These are phyloP conservation scores for Hyperoplus immaculatus DNA, from an alignment of 2,797 vertebrate genomes.

Conservation along the genomic window DNA sequence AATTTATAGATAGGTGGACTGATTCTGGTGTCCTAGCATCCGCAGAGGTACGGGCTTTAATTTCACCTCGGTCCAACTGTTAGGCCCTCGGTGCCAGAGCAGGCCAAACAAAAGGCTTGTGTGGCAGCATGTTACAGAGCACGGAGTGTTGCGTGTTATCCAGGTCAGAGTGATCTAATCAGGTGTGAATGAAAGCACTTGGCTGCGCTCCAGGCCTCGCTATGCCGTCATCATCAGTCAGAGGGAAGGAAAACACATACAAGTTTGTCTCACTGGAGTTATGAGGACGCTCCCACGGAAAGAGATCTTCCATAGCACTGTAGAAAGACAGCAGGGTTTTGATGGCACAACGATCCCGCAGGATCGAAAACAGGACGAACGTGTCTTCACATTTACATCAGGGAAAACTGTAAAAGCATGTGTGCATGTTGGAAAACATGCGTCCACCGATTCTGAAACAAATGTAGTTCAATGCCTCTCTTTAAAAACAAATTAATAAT, in stretches of 20 bases:
- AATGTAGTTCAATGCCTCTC: too few relatives aligned
- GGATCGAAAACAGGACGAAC: not conserved
- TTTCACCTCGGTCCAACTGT: conserved; percentile 23
- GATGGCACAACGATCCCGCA: not conserved
- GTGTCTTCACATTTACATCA: not conserved
- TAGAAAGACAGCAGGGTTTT: not conserved
- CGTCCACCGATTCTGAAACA: too few relatives aligned
- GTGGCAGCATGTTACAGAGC: conserved; percentile 48
- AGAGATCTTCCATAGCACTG: not conserved
- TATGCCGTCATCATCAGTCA: conserved; percentile 63
- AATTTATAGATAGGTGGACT: not conserved
- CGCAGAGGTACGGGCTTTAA: conserved; percentile 25
- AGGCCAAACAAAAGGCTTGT: conserved; percentile 59
- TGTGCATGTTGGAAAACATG: too few relatives aligned
- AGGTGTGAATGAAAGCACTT: conserved; percentile 82
- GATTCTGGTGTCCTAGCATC: not conserved
- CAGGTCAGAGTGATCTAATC: conserved; percentile 82
- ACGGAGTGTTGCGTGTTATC: conserved; percentile 63
- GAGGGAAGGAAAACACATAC: conserved; percentile 19
- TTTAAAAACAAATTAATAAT: too few relatives aligned
- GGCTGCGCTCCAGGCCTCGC: conserved; percentile 66
- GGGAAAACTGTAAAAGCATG: not conserved
- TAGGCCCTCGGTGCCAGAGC: conserved; percentile 2
- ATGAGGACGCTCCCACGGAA: conserved; percentile 4
- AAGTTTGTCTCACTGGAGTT: conserved; percentile 3